phyloP scores from a whole-genome alignment of 2,113 vertebrate species.

The Cyphomyrus plagiostoma region DNA sequence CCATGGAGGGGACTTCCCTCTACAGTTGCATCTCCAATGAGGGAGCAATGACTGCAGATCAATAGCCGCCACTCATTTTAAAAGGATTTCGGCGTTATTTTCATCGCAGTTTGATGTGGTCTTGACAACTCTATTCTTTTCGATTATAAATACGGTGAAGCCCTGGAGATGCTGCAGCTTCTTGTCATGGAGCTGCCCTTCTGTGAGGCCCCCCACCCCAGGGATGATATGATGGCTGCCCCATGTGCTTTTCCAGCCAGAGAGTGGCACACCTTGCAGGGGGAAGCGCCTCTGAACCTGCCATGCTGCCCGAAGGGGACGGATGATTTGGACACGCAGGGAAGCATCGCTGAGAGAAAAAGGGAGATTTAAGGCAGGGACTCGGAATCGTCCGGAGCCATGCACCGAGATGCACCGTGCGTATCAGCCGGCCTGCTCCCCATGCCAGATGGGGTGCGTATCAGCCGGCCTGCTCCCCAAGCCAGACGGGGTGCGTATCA shows the following conservation, averaged over 20 bases:
- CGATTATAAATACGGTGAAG: background rate
- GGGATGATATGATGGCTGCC: background rate
- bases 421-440: too few relatives aligned
- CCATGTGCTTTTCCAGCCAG: background rate
- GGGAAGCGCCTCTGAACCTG: background rate
- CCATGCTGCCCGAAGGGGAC: background rate
- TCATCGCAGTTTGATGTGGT: background rate
- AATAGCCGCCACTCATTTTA: conserved; percentile 7
- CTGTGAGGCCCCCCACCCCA: background rate
- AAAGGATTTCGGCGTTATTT: background rate
- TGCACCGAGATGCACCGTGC: background rate
- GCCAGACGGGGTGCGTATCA: too few relatives aligned
- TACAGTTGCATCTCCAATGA: background rate
- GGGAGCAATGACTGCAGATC: background rate
- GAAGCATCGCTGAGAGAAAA: background rate
- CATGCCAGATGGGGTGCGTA: too few relatives aligned
- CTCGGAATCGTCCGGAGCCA: background rate
- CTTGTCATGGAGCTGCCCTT: background rate
- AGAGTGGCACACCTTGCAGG: background rate
- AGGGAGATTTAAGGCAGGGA: background rate
- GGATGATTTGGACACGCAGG: background rate
- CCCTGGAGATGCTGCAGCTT: background rate
- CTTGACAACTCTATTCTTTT: conserved; percentile 8
- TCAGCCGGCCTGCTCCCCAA: too few relatives aligned
- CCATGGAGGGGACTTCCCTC: background rate